Evolutionary conservation across 2,113 vertebrate species (phyloP).

Genomic region (Thryonomys swinderianus): DNA sequence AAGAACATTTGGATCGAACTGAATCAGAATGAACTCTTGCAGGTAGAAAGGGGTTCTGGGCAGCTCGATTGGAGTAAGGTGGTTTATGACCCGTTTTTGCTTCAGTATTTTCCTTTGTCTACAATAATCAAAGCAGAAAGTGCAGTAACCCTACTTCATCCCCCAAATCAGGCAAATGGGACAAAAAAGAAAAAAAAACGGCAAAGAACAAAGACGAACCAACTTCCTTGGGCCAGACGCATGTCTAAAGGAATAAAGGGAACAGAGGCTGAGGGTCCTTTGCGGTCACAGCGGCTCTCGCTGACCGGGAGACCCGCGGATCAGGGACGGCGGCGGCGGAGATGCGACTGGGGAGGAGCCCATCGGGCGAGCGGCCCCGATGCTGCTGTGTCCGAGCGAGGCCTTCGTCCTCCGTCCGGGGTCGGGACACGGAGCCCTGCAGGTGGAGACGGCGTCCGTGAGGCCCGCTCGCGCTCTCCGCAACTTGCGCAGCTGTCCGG

Average conservation of each 20-base stretch:
- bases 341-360: not conserved
- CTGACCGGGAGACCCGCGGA: constrained; percentile 6
- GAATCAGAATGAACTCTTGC: constrained; percentile 73
- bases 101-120: constrained; percentile 63
- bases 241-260: constrained; percentile 29
- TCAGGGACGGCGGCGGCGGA: constrained; percentile 24
- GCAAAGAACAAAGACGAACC: not conserved
- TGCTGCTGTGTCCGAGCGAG: not conserved
- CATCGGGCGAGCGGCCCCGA: constrained; percentile 6
- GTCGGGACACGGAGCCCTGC: not conserved
- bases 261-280: constrained; percentile 47
- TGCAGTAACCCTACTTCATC: not conserved
- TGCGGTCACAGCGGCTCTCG: not conserved
- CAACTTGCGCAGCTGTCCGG: constrained; percentile 55
- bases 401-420: not conserved
- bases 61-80: constrained; percentile 61
- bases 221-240: not conserved
- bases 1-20: constrained; percentile 75
- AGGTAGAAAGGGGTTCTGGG: constrained; percentile 78
- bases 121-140: constrained; percentile 38
- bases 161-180: not conserved
- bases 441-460: not conserved
- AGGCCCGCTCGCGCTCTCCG: not conserved
- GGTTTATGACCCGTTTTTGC: constrained; percentile 59
- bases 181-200: not conserved